Conservation (phyloP, 2,888 invertebrate genomes). For the Cyrtodaria siliqua region DNA sequence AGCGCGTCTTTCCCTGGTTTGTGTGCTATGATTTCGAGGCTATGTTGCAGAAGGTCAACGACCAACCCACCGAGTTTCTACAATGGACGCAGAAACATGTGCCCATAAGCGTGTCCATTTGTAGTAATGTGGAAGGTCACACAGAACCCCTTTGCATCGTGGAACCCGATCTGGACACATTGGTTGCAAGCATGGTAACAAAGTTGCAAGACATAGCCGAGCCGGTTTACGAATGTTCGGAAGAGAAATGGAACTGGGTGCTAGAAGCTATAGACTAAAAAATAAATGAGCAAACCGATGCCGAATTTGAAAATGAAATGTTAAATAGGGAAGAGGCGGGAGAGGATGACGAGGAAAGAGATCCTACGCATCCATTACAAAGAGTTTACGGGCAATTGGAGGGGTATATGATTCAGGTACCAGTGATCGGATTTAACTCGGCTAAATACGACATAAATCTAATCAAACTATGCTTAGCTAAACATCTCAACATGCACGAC, state of each 20-base stretch:
- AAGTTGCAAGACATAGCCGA: slow-evolving; percentile 22
- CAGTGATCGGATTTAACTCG: slow-evolving; percentile 53
- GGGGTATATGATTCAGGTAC: slow-evolving; percentile 31
- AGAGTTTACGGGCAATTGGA: slow-evolving; percentile 23
- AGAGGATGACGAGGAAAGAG: not conserved
- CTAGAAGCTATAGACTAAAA: slow-evolving; percentile 36
- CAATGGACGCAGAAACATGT: slow-evolving; percentile 44
- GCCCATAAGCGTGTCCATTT: slow-evolving; percentile 42
- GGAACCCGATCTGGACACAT: slow-evolving; percentile 25
- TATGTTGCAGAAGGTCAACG: slow-evolving; percentile 24
- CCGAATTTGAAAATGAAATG: not conserved
- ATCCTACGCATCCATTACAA: slow-evolving; percentile 16
- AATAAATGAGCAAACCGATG: slow-evolving; percentile 1
- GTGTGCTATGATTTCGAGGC: slow-evolving; percentile 48
- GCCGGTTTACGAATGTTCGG: slow-evolving; percentile 15
- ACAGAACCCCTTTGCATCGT: slow-evolving; percentile 37
- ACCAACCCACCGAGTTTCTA: slow-evolving; percentile 25
- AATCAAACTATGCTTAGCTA: slow-evolving; percentile 28
- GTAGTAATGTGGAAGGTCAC: slow-evolving; percentile 44
- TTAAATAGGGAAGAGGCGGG: slow-evolving; percentile 4
- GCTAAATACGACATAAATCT: slow-evolving; percentile 62
- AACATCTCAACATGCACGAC: too few relatives aligned
- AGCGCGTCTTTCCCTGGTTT: slow-evolving; percentile 45
- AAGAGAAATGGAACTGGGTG: slow-evolving; percentile 47
- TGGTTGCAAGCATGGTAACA: slow-evolving; percentile 29